Base-by-base conservation (phyloP, 2,113 vertebrate genomes). In the Ciconia boyciana region DNA sequence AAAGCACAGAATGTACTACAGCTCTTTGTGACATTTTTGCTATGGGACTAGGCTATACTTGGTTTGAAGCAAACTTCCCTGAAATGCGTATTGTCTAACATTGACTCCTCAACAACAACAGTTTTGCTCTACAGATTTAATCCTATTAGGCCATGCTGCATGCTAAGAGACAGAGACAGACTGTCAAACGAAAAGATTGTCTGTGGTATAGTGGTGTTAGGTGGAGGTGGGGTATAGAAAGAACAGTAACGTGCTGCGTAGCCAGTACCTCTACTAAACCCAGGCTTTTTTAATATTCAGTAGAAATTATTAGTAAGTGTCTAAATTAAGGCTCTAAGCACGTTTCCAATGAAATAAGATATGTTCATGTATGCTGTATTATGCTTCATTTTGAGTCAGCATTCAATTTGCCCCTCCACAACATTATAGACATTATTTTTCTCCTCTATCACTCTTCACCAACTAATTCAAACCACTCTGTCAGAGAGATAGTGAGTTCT, bases 41-140 rank as follows among this genome's bases (percentile, higher is more conserved):
- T 36, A 3, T 17, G 41, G 64, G 36, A 65, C 9, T 5, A 61
- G 25, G 44, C 21, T 68, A 5, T 10, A 49, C 11, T 7, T 66
- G n/a, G 10, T 22, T 84, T 69, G 64, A 46, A 92, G 58, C 14
- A 72, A 60, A 18, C 11, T 55, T 43, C 16, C 16, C 22, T n/a
- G 52, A 60, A 84, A 81, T 36, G 9, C 1, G 1, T 41, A 25
- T 26, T 76, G 2, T n/a, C 43, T 83, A 32, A 43, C 0, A 0
- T 1, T 29, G 26, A 66, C 34, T 5, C 25, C 31, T 72, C 54
- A 72, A 62, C 55, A 83, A 14, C 36, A 71, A 44, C 11, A 48
- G 24, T 64, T 91, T 62, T 55, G 22, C 39, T 74, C 12, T 46
- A 52, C 14, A 71, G 20, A 77, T 60, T 14, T 74, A 24, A 64